Evolutionary conservation across 2,797 vertebrate genomes (phyloP).

Genomic region (Sus cebifrons): DNA sequence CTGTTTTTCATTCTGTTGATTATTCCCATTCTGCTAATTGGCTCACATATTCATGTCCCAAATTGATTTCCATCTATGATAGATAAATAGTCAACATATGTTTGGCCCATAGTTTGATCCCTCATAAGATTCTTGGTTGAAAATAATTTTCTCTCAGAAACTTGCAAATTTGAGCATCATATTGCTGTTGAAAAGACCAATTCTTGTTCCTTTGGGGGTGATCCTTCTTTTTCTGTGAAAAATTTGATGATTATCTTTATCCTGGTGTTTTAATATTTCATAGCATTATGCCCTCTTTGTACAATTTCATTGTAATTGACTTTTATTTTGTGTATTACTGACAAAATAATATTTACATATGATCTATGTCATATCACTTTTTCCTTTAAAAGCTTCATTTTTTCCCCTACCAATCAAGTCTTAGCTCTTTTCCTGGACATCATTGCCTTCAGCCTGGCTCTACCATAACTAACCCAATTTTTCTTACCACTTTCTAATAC

Average conservation of each 20-base stretch:
- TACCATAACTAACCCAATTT: neutral
- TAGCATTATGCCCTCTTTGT: neutral
- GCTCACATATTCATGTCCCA: neutral
- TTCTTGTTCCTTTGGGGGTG: neutral
- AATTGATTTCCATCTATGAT: neutral
- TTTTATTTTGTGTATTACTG: neutral
- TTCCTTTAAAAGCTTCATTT: conserved; percentile 19
- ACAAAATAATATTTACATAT: neutral
- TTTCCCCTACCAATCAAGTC: neutral
- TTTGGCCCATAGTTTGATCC: neutral
- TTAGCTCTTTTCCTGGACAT: neutral
- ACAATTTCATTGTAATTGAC: neutral
- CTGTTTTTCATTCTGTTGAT: neutral
- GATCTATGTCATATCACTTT: neutral
- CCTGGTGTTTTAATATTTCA: neutral
- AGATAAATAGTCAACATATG: neutral
- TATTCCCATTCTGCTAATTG: neutral
- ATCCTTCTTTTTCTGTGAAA: neutral
- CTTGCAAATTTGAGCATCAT: neutral
- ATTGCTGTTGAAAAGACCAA: neutral
- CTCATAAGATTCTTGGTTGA: neutral
- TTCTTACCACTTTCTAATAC: conserved; percentile 23
- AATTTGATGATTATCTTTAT: neutral
- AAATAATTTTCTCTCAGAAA: conserved; percentile 4
- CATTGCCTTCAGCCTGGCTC: neutral